Percentiles rank a stretch among this genome's conserved stretches.
Conservation (phyloP, 2,113 vertebrate genomes). For the Entosphenus tridentatus region DNA sequence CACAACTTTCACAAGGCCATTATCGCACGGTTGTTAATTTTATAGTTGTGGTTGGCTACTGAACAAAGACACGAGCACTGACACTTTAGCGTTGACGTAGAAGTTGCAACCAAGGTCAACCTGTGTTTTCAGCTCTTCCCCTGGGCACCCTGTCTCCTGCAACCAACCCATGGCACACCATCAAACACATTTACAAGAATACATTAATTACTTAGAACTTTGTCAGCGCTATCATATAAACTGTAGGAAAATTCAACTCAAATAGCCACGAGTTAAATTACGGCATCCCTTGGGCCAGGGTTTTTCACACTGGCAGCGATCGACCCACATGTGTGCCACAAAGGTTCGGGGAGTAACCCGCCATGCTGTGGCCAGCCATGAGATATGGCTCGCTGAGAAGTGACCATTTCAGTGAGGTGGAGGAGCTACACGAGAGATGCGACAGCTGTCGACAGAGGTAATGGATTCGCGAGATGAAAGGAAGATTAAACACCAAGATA, state of each 20-base stretch:
- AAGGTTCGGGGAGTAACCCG: too few relatives aligned
- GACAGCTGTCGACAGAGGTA: too few relatives aligned
- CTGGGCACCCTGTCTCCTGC: conserved; percentile 7
- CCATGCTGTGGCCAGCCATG: too few relatives aligned
- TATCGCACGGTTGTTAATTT: not conserved
- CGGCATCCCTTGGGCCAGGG: not conserved
- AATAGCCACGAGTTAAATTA: not conserved
- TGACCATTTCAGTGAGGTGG: too few relatives aligned
- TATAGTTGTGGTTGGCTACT: not conserved
- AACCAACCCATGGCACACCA: not conserved
- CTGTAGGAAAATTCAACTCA: not conserved
- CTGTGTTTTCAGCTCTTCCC: conserved; percentile 34
- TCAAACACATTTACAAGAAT: not conserved
- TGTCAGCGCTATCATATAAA: not conserved
- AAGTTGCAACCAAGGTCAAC: conserved; percentile 64
- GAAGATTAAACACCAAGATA: too few relatives aligned
- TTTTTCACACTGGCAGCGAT: not conserved
- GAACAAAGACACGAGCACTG: conserved; percentile 16
- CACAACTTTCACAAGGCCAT: not conserved
- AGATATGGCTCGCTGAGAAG: too few relatives aligned
- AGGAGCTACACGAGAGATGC: too few relatives aligned
- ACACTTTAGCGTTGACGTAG: conserved; percentile 57
- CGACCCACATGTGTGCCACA: not conserved
- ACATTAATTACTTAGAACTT: not conserved
- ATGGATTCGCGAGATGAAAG: too few relatives aligned